Evolutionary conservation across 2,113 vertebrate species (phyloP), one percentile per base, ranked within the genome.

Genomic region (Scomber japonicus): DNA sequence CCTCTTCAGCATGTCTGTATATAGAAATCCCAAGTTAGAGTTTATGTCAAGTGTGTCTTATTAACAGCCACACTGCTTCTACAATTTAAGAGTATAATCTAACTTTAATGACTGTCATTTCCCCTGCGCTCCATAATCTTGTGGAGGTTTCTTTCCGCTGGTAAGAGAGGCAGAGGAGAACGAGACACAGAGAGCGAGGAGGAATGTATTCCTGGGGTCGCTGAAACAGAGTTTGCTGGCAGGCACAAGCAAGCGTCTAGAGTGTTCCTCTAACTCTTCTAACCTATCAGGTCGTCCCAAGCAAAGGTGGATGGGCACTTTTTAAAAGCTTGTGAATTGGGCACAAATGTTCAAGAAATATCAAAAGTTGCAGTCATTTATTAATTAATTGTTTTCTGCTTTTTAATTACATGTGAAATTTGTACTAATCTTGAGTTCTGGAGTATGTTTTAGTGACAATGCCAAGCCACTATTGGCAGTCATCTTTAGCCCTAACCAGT

Each of bases 81-180:
- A 35, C 56, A 86, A 78, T 83, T 66, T 71, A 75, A 77, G 80
- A 78, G 80, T 78, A 81, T 87, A 85, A 90, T 93, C 81, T 77
- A 83, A 85, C 79, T 91, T 83, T 90, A 92, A 93, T 91, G 75
- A 85, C 90, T 77, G 57, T 85, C 69, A 85, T 90, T 89, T 89
- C 82, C 75, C 80, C 17, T 54, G 60, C 17, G 63, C 82, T 86
- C 84, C 88, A 81, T 91, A 90, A 88, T 86, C 78, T 85, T 90
- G 87, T 3, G 78, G 75, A 85, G n/a, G 56, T 59, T 74, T 89
- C 74, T 89, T 93, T 91, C 83, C 71, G 71, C 75, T 84, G 61
- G 59, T 35, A 40, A 75, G 74, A 30, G 63, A 40, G 21, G 7
- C 35, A 65, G 57, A 68, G 46, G 74, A 70, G 67, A 81, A 62